phyloP scores from a whole-genome alignment of 2,113 vertebrate species.

The cat (Felis catus) region DNA sequence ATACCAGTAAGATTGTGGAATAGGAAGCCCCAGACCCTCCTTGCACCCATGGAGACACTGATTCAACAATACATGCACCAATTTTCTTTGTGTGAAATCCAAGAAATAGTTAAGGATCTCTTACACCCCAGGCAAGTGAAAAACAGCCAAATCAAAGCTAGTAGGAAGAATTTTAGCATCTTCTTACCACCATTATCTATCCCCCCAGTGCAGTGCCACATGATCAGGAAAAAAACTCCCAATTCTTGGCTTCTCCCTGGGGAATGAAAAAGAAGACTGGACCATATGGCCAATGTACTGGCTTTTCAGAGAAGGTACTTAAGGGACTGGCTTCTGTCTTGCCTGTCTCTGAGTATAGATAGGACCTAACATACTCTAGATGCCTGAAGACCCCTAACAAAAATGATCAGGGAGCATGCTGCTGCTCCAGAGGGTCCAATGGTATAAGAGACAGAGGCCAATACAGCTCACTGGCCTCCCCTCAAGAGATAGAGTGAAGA shows the following conservation, averaged over 20 bases:
- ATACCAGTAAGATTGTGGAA: background rate
- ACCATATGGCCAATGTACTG: background rate
- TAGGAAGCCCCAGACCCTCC: background rate
- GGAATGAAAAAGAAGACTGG: background rate
- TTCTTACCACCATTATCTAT: background rate
- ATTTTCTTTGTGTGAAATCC: background rate
- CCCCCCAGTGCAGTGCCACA: rapidly evolving
- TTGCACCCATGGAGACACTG: background rate
- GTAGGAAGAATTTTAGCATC: background rate
- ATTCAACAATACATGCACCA: background rate
- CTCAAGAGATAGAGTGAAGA: background rate
- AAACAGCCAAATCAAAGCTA: background rate
- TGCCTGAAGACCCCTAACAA: background rate
- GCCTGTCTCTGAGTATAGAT: background rate
- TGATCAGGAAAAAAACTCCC: background rate
- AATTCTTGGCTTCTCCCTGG: background rate
- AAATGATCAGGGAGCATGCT: background rate
- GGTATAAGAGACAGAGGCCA: background rate
- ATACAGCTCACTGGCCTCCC: background rate
- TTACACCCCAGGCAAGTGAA: background rate
- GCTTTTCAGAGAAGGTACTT: background rate
- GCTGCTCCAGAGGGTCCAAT: background rate
- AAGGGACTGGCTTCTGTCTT: background rate
- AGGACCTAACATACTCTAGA: background rate
- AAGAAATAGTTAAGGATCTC: background rate